These are phyloP conservation scores for Alaudala cheleensis DNA, from an alignment of 2,113 vertebrate species.

Conservation along the genomic window DNA sequence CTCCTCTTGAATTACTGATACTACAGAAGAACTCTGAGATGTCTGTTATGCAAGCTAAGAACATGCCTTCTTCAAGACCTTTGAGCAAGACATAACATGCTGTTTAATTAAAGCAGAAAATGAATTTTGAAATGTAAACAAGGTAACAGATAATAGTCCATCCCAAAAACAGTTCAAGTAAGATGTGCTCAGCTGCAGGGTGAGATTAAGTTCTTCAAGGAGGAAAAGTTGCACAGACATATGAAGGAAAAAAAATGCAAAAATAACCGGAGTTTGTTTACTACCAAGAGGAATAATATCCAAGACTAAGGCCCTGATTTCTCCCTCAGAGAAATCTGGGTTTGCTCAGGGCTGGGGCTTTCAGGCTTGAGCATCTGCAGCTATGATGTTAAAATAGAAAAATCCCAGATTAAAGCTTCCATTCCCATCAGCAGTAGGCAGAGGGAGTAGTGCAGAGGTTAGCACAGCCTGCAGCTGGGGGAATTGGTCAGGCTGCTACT, in stretches of 20 bases:
- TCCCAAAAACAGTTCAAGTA: not conserved
- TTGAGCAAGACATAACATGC: not conserved
- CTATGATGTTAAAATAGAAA: rapidly evolving
- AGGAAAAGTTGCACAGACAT: not conserved
- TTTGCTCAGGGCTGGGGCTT: not conserved
- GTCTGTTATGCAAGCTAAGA: not conserved
- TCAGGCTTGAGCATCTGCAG: not conserved
- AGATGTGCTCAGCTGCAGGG: not conserved
- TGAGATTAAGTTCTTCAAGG: not conserved
- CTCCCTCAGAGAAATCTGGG: not conserved
- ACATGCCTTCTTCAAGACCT: not conserved
- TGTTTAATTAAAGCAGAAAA: not conserved
- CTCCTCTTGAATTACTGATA: not conserved
- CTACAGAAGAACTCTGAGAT: not conserved
- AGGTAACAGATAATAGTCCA: not conserved
- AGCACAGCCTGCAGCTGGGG: not conserved
- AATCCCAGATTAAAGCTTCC: not conserved
- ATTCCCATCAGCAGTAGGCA: not conserved
- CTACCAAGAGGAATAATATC: not conserved
- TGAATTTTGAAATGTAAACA: not conserved
- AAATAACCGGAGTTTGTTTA: not conserved
- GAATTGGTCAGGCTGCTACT: not conserved
- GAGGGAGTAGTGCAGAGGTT: not conserved
- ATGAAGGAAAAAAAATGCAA: not conserved
- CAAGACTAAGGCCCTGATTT: not conserved